These are phyloP conservation scores for Tinamus guttatus DNA, from an alignment of 2,113 vertebrate species.

Conservation along the genomic window DNA sequence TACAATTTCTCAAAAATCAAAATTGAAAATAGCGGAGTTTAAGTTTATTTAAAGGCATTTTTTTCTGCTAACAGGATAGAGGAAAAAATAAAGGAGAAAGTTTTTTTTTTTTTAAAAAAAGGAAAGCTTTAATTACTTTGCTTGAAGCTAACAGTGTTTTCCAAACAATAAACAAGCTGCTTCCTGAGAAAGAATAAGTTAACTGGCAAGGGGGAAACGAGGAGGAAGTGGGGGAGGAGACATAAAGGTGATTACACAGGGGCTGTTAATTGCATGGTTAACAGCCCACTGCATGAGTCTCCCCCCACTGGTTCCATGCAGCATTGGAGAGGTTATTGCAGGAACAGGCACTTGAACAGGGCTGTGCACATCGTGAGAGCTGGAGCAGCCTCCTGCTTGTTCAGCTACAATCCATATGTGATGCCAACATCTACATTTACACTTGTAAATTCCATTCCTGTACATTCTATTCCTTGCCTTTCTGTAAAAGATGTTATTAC, in stretches of 20 bases:
- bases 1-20: not conserved
- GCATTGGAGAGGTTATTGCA: not conserved
- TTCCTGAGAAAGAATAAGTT: not conserved
- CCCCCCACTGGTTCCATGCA: not conserved
- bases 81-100: not conserved
- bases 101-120: too few relatives aligned
- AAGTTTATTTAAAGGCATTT: not conserved
- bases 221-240: not conserved
- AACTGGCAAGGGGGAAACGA: not conserved
- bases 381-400: not conserved
- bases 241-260: not conserved
- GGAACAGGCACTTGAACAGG: not conserved
- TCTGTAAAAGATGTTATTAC: not conserved
- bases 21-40: not conserved
- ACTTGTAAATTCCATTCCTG: not conserved
- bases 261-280: not conserved
- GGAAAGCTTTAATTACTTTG: not conserved
- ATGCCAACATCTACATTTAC: not conserved
- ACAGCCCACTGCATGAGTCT: not conserved
- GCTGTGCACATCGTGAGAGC: not conserved
- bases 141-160: not conserved
- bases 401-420: not conserved
- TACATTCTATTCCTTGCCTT: not conserved
- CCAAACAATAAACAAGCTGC: not conserved
- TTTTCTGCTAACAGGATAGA: not conserved